Evolutionary conservation across 2,888 invertebrate genomes (phyloP), one percentile per base, ranked within the genome.

Genomic region (Caenorhabditis uteleia): DNA sequence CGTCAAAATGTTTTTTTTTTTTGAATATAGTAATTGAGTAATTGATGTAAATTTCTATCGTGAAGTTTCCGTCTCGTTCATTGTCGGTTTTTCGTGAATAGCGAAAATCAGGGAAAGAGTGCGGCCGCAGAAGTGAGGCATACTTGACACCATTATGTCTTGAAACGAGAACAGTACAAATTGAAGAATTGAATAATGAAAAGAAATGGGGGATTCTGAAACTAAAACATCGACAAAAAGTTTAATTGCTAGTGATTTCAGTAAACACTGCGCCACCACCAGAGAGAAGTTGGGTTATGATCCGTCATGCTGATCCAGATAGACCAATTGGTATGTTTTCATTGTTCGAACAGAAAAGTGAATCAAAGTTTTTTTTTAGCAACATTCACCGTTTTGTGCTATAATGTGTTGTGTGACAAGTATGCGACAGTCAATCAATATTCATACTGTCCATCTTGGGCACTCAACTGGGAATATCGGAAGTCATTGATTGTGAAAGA

Each of bases 401-500:
- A 98, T 88, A 98, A 98, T 87, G 95, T 98, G 75, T 88, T 98
- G 77, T 95, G 97, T 87, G 95, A 97, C 88, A 95, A 95, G 87
- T 97, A 95, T 85, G 97, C 97, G 68, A 97, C 97, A 50, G 87
- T 95, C 80, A 94, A 95, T 86, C 93, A 95, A 31, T 98, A 98
- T 87, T 95, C 93, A 79, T 98, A 98, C 87, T 98, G 97, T 85
- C 97, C 98, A 21, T 91, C 92, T 78, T 98, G 97, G 97, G 97
- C 97, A 50, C 88, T 98, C 62, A 91, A 91, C 85, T 98, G 98
- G 98, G 94, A 95, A 83, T 97, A 97, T 87, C 88, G 98, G 78
- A 94, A 95, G 88, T 94, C 94, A 86, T 91, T 92, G 67, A 97
- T 98, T 84, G 88, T 98, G 83, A 78, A 79, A 84, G 97, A 98